Conservation (phyloP, 2,888 invertebrate species). For the Drosophila niveifrons region DNA sequence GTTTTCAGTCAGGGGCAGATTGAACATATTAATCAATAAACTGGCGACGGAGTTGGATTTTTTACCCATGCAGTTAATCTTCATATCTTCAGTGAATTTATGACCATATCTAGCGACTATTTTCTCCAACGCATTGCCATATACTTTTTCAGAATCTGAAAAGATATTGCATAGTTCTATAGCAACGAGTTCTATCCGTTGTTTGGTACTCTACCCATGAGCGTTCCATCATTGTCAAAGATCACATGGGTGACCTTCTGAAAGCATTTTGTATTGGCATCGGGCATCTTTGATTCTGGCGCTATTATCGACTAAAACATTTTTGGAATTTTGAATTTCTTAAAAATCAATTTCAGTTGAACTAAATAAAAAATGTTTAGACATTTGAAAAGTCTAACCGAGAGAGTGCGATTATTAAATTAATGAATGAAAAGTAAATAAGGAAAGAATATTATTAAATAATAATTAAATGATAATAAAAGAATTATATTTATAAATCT, state of each 20-base stretch:
- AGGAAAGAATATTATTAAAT: too few species aligned
- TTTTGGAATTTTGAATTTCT: neutral
- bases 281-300: conserved; percentile 13
- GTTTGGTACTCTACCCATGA: conserved; percentile 52
- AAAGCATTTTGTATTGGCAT: neutral
- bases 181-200: too few species aligned
- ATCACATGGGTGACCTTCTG: conserved; percentile 56
- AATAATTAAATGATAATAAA: too few species aligned
- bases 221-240: conserved; percentile 68
- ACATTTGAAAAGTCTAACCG: too few species aligned
- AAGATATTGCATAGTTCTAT: neutral
- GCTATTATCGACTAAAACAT: conserved; percentile 3
- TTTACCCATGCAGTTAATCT: conserved; percentile 89
- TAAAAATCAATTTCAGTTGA: too few species aligned
- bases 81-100: conserved; percentile 90
- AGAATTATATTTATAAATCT: too few species aligned
- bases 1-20: conserved; percentile 88
- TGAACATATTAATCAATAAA: conserved; percentile 86
- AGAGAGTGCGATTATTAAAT: too few species aligned
- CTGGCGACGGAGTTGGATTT: conserved; percentile 87
- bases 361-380: too few species aligned
- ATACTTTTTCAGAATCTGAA: conserved; percentile 91
- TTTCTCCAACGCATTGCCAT: conserved; percentile 87
- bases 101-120: conserved; percentile 88
- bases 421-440: too few species aligned